A percentile compares a stretch with the other conserved stretches of the same genome.
phyloP scores from a whole-genome alignment of 2,888 invertebrate species.

The Dolichopus griseipennis region DNA sequence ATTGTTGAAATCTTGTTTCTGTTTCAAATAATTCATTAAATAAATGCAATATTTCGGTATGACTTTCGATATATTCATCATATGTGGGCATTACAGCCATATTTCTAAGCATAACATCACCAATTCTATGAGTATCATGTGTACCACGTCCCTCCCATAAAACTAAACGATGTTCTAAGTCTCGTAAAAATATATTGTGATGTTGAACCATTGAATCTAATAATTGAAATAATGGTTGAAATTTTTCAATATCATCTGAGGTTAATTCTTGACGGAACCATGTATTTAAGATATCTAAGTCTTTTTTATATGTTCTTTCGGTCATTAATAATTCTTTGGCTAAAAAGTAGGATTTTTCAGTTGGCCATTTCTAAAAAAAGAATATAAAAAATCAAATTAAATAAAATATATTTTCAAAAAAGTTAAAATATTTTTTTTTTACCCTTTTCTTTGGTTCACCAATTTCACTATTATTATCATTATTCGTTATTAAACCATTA shows the following conservation, averaged over 20 bases:
- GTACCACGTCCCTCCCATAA: slow-evolving; percentile 61
- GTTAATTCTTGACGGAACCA: slow-evolving; percentile 66
- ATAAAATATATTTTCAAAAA: neutral
- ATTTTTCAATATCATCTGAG: slow-evolving; percentile 48
- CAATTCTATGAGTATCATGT: slow-evolving; percentile 54
- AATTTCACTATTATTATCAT: slow-evolving; percentile 15
- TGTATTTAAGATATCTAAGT: slow-evolving; percentile 81
- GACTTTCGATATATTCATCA: slow-evolving; percentile 63
- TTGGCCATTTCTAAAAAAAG: slow-evolving; percentile 50
- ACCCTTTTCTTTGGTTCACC: slow-evolving; percentile 39
- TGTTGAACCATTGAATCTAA: slow-evolving; percentile 75
- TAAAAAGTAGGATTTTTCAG: slow-evolving; percentile 69
- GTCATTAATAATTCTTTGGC: slow-evolving; percentile 93
- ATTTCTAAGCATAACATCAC: slow-evolving; percentile 64
- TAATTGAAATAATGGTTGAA: slow-evolving; percentile 50
- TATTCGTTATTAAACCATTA: neutral
- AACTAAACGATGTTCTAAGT: slow-evolving; percentile 64
- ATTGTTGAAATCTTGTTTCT: slow-evolving; percentile 58
- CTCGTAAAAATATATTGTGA: slow-evolving; percentile 70
- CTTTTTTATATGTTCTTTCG: slow-evolving; percentile 89
- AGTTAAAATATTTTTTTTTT: slow-evolving; percentile 15
- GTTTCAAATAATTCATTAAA: slow-evolving; percentile 69
- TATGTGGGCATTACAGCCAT: slow-evolving; percentile 57
- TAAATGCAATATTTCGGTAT: slow-evolving; percentile 66
- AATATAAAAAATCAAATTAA: slow-evolving; percentile 7